Evolutionary conservation across 2,113 vertebrate genomes (phyloP).

Genomic region (Edolisoma coerulescens): DNA sequence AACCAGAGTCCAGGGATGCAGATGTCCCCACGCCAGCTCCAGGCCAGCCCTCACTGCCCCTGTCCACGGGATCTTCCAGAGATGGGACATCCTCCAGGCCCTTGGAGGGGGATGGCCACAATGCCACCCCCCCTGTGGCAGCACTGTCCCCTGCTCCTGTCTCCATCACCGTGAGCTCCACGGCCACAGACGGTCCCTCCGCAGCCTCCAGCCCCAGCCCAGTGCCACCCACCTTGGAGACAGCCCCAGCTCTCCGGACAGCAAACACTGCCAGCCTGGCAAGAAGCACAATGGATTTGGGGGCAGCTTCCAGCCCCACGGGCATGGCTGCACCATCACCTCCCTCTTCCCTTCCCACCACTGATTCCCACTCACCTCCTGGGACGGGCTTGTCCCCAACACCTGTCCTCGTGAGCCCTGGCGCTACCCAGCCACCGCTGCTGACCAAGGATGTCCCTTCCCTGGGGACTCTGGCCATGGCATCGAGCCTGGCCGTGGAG

Average conservation of each 20-base stretch:
- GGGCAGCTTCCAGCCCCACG: not conserved
- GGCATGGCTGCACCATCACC: accelerated
- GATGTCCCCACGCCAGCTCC: not conserved
- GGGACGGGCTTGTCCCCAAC: not conserved
- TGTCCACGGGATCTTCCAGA: accelerated
- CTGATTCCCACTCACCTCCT: not conserved
- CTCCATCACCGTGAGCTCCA: accelerated
- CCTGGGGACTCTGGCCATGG: not conserved
- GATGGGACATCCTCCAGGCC: not conserved
- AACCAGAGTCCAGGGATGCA: not conserved
- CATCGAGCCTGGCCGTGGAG: not conserved
- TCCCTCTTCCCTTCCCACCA: not conserved
- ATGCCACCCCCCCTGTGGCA: not conserved
- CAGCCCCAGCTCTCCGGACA: not conserved
- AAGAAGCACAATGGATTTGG: not conserved
- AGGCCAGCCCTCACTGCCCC: not conserved
- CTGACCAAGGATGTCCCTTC: not conserved
- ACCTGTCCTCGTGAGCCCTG: accelerated
- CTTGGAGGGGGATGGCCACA: not conserved
- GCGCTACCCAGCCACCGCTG: not conserved
- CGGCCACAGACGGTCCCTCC: accelerated
- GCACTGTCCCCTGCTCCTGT: not conserved
- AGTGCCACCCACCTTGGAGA: not conserved
- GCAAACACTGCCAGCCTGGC: not conserved
- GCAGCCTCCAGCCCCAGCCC: not conserved